A percentile compares a stretch with the other conserved stretches of the same genome.
These are phyloP conservation scores for Limonius californicus DNA, from an alignment of 1,140 invertebrate species.

Conservation along the genomic window DNA sequence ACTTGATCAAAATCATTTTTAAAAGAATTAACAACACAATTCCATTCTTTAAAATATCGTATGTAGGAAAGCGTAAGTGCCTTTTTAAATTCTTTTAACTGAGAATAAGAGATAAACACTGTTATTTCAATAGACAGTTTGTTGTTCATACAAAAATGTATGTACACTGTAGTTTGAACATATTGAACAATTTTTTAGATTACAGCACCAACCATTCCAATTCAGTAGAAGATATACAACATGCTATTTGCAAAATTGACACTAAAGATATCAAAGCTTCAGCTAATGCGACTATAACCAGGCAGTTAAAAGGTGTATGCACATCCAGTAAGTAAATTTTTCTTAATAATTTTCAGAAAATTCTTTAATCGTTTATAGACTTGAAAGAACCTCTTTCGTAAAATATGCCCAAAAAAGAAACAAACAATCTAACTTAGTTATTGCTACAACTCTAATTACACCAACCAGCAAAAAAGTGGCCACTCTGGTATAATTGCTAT, in stretches of 20 bases:
- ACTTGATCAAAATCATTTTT: no score
- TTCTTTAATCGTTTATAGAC: constrained; percentile 7
- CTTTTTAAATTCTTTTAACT: no score
- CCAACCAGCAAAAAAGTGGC: no score
- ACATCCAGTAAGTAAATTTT: constrained; percentile 48
- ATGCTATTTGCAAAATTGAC: constrained; percentile 52
- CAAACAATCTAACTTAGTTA: not conserved
- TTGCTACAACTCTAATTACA: not conserved
- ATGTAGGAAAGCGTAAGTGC: no score
- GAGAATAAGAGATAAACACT: no score
- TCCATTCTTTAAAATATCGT: not conserved
- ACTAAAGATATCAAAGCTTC: constrained; percentile 53
- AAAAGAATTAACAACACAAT: not conserved
- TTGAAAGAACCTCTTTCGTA: no score
- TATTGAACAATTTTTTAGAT: no score
- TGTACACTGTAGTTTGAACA: no score
- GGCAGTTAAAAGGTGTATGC: constrained; percentile 53
- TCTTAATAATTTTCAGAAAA: constrained; percentile 6
- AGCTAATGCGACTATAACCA: constrained; percentile 54
- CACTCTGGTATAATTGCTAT: no score
- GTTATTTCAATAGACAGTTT: no score
- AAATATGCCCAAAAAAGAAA: no score
- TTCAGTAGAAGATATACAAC: constrained; percentile 41
- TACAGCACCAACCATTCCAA: not conserved
- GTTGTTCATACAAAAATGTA: no score